Conservation (phyloP, 1,140 invertebrate genomes). For the Ceratina calcarata region DNA sequence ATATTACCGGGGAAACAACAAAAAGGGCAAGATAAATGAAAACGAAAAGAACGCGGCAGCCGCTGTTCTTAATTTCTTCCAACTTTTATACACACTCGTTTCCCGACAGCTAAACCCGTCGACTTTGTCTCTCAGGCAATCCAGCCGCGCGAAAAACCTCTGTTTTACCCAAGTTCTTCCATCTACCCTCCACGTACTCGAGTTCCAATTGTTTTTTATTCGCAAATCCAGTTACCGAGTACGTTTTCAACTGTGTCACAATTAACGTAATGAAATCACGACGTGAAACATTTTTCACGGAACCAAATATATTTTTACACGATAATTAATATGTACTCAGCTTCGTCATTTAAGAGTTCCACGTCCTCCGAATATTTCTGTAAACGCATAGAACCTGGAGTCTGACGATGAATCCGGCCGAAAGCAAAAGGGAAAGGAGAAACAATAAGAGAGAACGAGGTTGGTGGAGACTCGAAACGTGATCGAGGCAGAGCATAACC, state of each 20-base stretch:
- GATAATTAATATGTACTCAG: too few relatives aligned
- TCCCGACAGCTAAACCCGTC: neutral
- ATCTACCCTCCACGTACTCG: neutral
- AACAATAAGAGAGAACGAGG: neutral
- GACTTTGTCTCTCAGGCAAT: neutral
- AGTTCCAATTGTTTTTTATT: neutral
- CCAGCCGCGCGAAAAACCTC: neutral
- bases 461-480: neutral
- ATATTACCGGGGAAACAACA: conserved; percentile 23
- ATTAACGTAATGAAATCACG: too few relatives aligned
- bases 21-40: conserved; percentile 14
- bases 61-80: neutral
- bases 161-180: neutral
- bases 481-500: neutral
- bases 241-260: neutral
- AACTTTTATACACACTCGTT: too few relatives aligned
- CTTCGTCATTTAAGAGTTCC: too few relatives aligned
- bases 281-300: too few relatives aligned
- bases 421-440: neutral
- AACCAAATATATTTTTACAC: too few relatives aligned
- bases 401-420: too few relatives aligned
- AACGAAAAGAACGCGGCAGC: neutral
- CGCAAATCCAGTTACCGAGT: neutral
- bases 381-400: too few relatives aligned
- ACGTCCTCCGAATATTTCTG: too few relatives aligned